Evolutionary conservation across 92 coral and sea anemone genomes (phyloP).

Genomic region (Ricordea florida): DNA sequence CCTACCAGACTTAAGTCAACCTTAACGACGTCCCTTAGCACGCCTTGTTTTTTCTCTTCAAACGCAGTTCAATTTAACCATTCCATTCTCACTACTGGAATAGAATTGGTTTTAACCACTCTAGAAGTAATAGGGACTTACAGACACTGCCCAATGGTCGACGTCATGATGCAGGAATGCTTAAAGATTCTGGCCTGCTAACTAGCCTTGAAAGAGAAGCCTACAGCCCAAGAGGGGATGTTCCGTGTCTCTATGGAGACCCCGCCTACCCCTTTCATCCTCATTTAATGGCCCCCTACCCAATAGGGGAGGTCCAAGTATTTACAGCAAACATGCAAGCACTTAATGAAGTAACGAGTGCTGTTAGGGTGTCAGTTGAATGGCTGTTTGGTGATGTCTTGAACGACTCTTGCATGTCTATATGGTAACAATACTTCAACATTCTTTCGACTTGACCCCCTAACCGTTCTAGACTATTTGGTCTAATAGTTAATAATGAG

Average conservation of each 20-base stretch:
- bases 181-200: no score
- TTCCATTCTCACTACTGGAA: no score
- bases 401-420: not conserved
- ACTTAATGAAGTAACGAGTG: not conserved
- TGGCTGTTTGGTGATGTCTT: constrained; percentile 5
- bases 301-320: constrained; percentile 1
- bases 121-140: no score
- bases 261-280: not conserved
- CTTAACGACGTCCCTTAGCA: no score
- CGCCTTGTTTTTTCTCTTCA: no score
- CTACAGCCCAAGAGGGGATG: no score
- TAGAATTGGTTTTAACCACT: no score
- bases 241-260: not conserved
- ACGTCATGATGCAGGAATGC: no score
- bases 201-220: no score
- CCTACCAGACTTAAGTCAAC: no score
- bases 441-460: not conserved
- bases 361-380: constrained; percentile 6
- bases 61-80: no score
- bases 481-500: not conserved
- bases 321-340: constrained; percentile 5
- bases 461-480: constrained; percentile 17
- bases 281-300: constrained; percentile 1
- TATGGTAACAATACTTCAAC: constrained; percentile 5
- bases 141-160: no score